A percentile compares a stretch with the other conserved stretches of the same genome.
These are phyloP conservation scores for Cerastis rubricosa DNA, from an alignment of 2,888 invertebrate species.

Conservation along the genomic window DNA sequence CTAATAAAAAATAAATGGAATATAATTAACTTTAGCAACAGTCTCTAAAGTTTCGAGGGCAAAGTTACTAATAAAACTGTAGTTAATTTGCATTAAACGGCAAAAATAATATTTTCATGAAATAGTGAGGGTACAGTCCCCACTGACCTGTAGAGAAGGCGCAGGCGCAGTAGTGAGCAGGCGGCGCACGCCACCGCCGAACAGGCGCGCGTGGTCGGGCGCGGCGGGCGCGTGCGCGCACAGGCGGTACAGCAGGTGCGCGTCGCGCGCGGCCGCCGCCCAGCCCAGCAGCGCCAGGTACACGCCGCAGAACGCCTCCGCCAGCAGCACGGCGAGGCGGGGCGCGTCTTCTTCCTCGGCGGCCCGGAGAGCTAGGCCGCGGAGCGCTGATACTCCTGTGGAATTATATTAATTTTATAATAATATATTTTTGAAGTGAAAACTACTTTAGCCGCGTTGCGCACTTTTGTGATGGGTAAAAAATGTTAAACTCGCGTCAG, in stretches of 20 bases:
- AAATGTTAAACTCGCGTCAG: too few relatives aligned
- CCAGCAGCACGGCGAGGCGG: conserved; percentile 96
- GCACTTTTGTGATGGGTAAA: too few relatives aligned
- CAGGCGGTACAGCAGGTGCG: conserved; percentile 96
- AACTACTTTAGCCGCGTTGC: too few relatives aligned
- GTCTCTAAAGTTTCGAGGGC: background rate
- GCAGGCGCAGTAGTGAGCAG: conserved; percentile 94
- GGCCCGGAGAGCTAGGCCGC: conserved; percentile 97
- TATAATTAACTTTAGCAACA: background rate
- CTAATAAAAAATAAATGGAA: background rate
- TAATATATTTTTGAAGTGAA: too few relatives aligned
- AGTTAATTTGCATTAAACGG: background rate
- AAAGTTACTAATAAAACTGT: background rate
- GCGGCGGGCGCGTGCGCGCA: conserved; percentile 95
- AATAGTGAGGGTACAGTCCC: background rate
- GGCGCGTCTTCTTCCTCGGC: conserved; percentile 98
- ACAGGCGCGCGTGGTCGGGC: conserved; percentile 95
- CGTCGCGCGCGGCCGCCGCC: conserved; percentile 97
- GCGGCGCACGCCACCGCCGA: conserved; percentile 97
- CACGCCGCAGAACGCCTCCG: conserved; percentile 98
- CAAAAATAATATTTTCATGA: background rate
- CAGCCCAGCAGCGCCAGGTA: conserved; percentile 98
- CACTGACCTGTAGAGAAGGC: conserved; percentile 79
- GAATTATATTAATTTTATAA: too few relatives aligned
- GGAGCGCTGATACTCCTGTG: conserved; percentile 96